Percentiles rank a stretch among this genome's conserved stretches.
These are phyloP conservation scores for Pterophyllum scalare DNA, from an alignment of 2,113 vertebrate species.

Conservation along the genomic window DNA sequence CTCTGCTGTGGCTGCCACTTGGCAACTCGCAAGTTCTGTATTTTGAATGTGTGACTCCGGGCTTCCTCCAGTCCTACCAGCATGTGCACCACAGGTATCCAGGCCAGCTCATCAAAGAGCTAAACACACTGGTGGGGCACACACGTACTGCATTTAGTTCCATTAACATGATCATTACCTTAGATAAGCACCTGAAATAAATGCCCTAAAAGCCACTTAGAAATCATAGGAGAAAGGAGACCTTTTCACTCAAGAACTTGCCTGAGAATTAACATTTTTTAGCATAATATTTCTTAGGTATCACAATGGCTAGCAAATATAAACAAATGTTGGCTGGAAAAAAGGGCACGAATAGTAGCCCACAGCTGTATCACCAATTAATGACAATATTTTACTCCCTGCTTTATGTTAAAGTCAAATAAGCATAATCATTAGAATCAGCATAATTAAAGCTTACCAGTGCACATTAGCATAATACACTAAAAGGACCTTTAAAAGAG, in stretches of 20 bases:
- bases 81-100: neutral
- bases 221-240: neutral
- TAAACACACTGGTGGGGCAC: neutral
- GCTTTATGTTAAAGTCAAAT: neutral
- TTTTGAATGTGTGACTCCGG: neutral
- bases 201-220: neutral
- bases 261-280: neutral
- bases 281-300: no score
- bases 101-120: neutral
- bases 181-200: neutral
- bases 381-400: neutral
- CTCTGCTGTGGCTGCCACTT: neutral
- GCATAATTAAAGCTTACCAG: neutral
- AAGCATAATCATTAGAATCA: neutral
- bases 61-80: neutral
- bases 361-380: neutral
- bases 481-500: constrained; percentile 21
- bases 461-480: neutral
- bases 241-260: neutral
- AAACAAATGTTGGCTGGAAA: neutral
- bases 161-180: neutral
- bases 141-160: neutral
- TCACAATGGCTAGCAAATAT: neutral
- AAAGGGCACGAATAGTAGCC: neutral
- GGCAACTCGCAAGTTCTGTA: neutral